A percentile compares a stretch with the other conserved stretches of the same genome.
phyloP scores from a whole-genome alignment of 35 echinoderm and acorn worm genomes.

The Antedon bifida region DNA sequence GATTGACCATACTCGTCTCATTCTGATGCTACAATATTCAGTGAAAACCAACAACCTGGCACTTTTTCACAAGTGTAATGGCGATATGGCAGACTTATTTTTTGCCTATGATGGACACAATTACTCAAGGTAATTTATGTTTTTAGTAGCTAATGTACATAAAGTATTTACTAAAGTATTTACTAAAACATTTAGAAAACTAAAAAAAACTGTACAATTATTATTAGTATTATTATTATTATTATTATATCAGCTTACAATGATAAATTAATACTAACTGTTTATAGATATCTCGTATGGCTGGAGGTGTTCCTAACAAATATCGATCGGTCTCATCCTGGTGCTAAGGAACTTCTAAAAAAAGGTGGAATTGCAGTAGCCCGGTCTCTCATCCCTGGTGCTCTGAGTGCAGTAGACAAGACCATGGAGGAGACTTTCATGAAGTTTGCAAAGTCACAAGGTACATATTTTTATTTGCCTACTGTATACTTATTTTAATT shows the following conservation, averaged over 20 bases:
- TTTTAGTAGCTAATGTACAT: too few species aligned
- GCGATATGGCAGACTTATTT: conserved; percentile 32
- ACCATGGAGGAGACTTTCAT: conserved; percentile 31
- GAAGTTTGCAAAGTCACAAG: conserved; percentile 10
- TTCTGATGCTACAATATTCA: conserved; percentile 31
- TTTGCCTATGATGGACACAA: conserved; percentile 17
- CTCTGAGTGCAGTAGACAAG: conserved; percentile 9
- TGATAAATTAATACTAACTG: too few species aligned
- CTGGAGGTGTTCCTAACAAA: neutral
- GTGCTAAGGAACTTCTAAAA: neutral
- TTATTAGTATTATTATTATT: too few species aligned
- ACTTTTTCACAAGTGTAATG: conserved; percentile 22
- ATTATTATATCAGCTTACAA: too few species aligned
- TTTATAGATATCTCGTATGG: neutral
- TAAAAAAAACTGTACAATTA: too few species aligned
- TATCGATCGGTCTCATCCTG: neutral
- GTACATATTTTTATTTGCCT: neutral
- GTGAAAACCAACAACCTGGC: conserved; percentile 60
- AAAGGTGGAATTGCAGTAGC: conserved; percentile 11
- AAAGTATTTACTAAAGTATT: too few species aligned
- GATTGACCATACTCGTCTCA: conserved; percentile 38
- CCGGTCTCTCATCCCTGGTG: conserved; percentile 16
- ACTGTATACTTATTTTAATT: too few species aligned
- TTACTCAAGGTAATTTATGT: conserved; percentile 22
- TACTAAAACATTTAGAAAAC: too few species aligned